Evolutionary conservation across 2,797 vertebrate genomes (phyloP).

Genomic region (Apodemus agrarius): DNA sequence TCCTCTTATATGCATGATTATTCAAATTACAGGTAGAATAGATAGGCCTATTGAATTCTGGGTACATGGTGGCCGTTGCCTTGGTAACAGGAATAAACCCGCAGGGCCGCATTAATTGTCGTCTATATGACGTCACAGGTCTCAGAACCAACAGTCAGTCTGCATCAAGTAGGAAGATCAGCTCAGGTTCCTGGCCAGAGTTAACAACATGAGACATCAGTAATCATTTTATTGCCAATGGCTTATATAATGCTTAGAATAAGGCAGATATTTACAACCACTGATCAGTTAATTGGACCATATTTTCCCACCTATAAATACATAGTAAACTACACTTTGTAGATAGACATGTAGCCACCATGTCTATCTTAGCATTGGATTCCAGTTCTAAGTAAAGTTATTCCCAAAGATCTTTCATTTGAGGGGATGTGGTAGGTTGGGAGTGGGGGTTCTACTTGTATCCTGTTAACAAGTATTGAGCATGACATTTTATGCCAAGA

Average conservation of each 20-base stretch:
- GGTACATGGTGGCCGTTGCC: too few relatives aligned
- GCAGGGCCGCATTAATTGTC: too few relatives aligned
- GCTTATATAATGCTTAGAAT: background rate
- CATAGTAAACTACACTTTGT: background rate
- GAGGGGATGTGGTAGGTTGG: too few relatives aligned
- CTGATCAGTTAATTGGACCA: constrained; percentile 9
- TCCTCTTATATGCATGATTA: too few relatives aligned
- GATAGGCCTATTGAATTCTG: too few relatives aligned
- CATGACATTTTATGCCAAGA: background rate
- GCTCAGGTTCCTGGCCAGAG: background rate
- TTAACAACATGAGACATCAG: background rate
- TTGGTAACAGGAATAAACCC: too few relatives aligned
- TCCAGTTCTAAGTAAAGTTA: background rate
- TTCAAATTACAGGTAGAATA: too few relatives aligned
- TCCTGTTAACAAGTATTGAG: background rate
- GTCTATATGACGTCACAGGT: too few relatives aligned
- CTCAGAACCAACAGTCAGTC: too few relatives aligned
- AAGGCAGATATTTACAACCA: background rate
- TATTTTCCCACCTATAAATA: constrained; percentile 15
- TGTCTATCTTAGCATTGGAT: background rate
- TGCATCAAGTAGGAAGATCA: background rate
- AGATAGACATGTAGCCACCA: background rate
- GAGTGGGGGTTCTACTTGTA: background rate
- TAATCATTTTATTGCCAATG: background rate
- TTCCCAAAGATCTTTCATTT: background rate